Percentiles rank a stretch among this genome's conserved stretches.
Conservation (phyloP, 2,888 invertebrate genomes). For the Beris chalybata region DNA sequence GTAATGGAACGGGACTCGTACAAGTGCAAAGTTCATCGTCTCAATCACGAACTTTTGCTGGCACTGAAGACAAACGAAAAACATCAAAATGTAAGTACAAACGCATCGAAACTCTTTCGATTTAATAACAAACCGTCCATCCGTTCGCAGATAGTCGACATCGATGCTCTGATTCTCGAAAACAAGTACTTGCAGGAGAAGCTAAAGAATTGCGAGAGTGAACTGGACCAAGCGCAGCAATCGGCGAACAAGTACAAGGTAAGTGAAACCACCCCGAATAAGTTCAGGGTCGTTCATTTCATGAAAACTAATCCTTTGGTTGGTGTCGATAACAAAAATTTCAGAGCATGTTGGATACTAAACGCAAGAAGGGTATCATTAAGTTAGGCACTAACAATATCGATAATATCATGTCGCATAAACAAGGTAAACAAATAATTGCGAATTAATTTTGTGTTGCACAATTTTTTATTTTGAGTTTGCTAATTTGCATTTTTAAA, state of each 20-base stretch:
- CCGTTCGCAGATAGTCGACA: conserved; percentile 63
- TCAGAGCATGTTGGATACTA: conserved; percentile 70
- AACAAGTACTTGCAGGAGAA: conserved; percentile 84
- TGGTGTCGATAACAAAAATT: conserved; percentile 8
- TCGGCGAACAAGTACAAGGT: conserved; percentile 77
- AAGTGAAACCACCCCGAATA: conserved; percentile 37
- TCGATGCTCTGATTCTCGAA: conserved; percentile 78
- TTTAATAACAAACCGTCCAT: conserved; percentile 2
- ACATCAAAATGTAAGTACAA: conserved; percentile 47
- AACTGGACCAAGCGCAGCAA: conserved; percentile 73
- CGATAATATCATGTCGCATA: conserved; percentile 76
- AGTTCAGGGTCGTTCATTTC: neutral
- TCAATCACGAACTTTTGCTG: conserved; percentile 78
- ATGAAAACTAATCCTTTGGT: neutral
- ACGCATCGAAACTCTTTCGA: neutral
- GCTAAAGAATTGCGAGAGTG: conserved; percentile 75
- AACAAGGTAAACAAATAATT: conserved; percentile 66
- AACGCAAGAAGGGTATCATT: conserved; percentile 70
- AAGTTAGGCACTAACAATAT: conserved; percentile 68
- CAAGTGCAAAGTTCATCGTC: conserved; percentile 77
- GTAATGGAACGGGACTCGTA: conserved; percentile 80
- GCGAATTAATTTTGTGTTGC: conserved; percentile 18
- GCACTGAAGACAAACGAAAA: conserved; percentile 59
- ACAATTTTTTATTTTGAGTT: conserved; percentile 10
- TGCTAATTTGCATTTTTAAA: neutral